Evolutionary conservation across 2,113 vertebrate genomes (phyloP).

Genomic region (Pristiophorus japonicus): DNA sequence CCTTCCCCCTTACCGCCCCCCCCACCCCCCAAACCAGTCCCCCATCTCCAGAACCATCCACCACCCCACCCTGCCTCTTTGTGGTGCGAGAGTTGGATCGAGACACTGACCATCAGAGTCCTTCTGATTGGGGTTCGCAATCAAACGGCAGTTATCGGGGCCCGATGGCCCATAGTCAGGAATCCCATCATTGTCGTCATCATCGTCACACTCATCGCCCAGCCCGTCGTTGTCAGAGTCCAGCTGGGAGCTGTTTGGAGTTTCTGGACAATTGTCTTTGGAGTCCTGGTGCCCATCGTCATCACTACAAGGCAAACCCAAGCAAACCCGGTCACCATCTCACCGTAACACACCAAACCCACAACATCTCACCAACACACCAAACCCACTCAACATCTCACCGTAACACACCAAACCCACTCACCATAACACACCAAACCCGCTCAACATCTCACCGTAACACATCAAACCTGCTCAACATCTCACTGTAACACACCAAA

Average conservation of each 20-base stretch:
- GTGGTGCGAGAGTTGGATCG: neutral
- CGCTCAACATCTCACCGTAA: neutral
- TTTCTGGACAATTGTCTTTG: slow-evolving; percentile 86
- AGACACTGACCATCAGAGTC: slow-evolving; percentile 73
- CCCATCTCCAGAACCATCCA: neutral
- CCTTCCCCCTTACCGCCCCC: too few relatives aligned
- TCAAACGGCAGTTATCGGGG: slow-evolving; percentile 85
- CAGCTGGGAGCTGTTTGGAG: slow-evolving; percentile 90
- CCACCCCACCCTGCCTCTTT: too few relatives aligned
- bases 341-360: neutral
- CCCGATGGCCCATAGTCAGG: slow-evolving; percentile 66
- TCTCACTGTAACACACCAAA: neutral
- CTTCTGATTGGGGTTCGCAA: slow-evolving; percentile 90
- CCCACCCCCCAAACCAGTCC: neutral
- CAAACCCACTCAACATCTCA: neutral
- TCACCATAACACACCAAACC: neutral
- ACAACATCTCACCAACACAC: neutral
- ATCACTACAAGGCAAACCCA: slow-evolving; percentile 58
- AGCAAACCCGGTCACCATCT: neutral
- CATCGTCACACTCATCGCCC: slow-evolving; percentile 90
- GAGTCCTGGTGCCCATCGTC: slow-evolving; percentile 90
- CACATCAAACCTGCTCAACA: neutral
- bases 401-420: neutral
- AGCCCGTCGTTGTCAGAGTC: slow-evolving; percentile 90
- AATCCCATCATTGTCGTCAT: slow-evolving; percentile 87